These are phyloP conservation scores for Tyto alba DNA, from an alignment of 2,113 vertebrate genomes.

Conservation along the genomic window DNA sequence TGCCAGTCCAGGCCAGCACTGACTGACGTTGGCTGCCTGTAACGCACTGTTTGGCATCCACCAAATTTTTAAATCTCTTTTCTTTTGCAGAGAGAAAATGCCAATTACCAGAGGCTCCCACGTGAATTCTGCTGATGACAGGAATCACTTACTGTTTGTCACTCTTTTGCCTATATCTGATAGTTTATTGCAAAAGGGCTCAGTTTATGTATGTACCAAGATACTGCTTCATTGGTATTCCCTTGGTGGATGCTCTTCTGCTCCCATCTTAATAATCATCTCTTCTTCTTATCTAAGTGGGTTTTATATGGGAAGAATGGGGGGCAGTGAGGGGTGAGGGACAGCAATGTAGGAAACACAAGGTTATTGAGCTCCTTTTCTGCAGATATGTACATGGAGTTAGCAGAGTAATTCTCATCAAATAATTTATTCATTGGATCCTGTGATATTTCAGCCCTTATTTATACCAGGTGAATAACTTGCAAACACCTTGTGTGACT, in stretches of 20 bases:
- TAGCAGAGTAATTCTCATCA: background rate
- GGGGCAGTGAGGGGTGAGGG: background rate
- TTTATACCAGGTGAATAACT: background rate
- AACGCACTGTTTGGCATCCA: background rate
- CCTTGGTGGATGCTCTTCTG: background rate
- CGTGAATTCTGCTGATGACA: background rate
- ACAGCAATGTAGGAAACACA: background rate
- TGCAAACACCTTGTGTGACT: background rate
- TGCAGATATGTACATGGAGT: background rate
- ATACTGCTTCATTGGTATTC: conserved; percentile 50
- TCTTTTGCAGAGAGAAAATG: background rate
- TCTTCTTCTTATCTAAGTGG: conserved; percentile 43
- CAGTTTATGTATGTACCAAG: background rate
- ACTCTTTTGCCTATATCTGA: conserved; percentile 8
- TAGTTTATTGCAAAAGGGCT: background rate
- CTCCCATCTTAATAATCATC: conserved; percentile 65
- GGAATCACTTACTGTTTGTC: conserved; percentile 38
- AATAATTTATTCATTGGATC: background rate
- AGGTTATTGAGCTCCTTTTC: conserved; percentile 6
- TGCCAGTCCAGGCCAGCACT: background rate
- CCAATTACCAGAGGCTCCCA: background rate
- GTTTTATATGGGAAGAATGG: background rate
- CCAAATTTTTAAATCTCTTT: conserved; percentile 8
- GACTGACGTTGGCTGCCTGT: background rate
- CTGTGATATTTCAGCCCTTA: background rate